phyloP scores from a whole-genome alignment of 2,113 vertebrate genomes.

The Phocoena sinus region DNA sequence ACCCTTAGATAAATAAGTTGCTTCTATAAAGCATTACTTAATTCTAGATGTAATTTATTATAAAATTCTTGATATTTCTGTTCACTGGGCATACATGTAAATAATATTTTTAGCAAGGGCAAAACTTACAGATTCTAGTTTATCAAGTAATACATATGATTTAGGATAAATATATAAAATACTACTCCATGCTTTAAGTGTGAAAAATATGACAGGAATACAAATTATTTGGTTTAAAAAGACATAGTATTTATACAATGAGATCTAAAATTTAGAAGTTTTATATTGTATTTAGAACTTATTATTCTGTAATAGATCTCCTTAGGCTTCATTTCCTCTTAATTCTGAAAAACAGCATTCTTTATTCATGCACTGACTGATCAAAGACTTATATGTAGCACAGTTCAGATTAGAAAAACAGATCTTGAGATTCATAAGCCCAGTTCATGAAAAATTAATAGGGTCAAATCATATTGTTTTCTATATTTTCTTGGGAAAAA shows the following conservation, averaged over 20 bases:
- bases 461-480: conserved; percentile 56
- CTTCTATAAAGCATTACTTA: background rate
- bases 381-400: conserved; percentile 76
- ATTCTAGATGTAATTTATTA: background rate
- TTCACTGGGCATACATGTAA: background rate
- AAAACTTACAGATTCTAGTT: conserved; percentile 6
- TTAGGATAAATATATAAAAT: background rate
- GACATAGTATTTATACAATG: background rate
- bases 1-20: background rate
- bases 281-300: conserved; percentile 75
- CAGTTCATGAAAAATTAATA: conserved; percentile 69
- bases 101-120: background rate
- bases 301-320: conserved; percentile 58
- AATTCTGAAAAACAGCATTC: conserved; percentile 76
- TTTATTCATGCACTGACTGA: conserved; percentile 74
- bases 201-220: background rate
- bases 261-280: conserved; percentile 47
- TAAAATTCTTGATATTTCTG: background rate
- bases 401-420: conserved; percentile 53
- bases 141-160: background rate
- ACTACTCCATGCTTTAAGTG: background rate
- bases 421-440: conserved; percentile 61
- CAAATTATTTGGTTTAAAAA: background rate
- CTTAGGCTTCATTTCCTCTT: conserved; percentile 73
- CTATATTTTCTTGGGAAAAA: conserved; percentile 24